Conservation (phyloP, 1,140 invertebrate genomes). For the Samia ricini region DNA sequence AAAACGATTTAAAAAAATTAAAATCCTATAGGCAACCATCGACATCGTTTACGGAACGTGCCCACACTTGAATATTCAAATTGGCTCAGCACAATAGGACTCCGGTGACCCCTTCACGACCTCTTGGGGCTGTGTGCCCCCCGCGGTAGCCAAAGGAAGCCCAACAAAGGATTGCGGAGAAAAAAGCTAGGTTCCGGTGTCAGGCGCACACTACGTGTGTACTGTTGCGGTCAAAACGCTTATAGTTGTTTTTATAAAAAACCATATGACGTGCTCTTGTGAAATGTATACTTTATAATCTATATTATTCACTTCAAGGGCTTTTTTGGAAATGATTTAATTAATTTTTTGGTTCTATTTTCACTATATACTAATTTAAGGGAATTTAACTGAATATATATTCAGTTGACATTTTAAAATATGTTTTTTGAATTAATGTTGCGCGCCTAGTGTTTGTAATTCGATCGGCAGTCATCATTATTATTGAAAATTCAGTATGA, state of each 20-base stretch:
- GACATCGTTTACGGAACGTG: slow-evolving; percentile 52
- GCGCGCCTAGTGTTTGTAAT: too few relatives aligned
- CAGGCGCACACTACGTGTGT: slow-evolving; percentile 37
- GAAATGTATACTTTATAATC: too few relatives aligned
- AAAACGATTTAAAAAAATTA: slow-evolving; percentile 6
- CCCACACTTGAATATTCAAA: slow-evolving; percentile 66
- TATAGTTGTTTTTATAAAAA: neutral
- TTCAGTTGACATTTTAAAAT: too few relatives aligned
- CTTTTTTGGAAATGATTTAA: neutral
- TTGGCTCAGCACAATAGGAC: slow-evolving; percentile 45
- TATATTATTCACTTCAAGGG: neutral
- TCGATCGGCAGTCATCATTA: too few relatives aligned
- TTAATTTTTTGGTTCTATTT: too few relatives aligned
- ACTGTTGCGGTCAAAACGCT: slow-evolving; percentile 1
- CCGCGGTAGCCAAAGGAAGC: slow-evolving; percentile 43
- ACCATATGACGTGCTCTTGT: too few relatives aligned
- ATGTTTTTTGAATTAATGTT: too few relatives aligned
- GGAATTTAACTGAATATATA: too few relatives aligned
- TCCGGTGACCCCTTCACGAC: slow-evolving; percentile 20
- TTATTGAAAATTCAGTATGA: too few relatives aligned
- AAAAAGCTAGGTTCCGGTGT: slow-evolving; percentile 61
- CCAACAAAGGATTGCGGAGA: slow-evolving; percentile 47
- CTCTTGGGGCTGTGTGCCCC: slow-evolving; percentile 18
- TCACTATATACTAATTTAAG: too few relatives aligned
- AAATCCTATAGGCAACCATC: slow-evolving; percentile 22